phyloP scores from a whole-genome alignment of 2,113 vertebrate genomes.

The Hydropotes inermis region DNA sequence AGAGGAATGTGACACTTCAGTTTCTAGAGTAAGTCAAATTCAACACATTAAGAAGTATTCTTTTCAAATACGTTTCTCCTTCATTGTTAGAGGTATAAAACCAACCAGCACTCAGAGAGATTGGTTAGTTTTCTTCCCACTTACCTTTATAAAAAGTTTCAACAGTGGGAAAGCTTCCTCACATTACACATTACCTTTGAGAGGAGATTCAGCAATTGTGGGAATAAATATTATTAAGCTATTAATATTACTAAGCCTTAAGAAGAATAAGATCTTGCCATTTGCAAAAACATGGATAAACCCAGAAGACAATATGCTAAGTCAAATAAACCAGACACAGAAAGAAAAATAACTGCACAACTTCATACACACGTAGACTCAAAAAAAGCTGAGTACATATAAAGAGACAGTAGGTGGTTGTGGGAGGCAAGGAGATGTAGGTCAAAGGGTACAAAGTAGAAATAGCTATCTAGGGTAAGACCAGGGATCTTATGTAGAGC shows the following conservation, averaged over 20 bases:
- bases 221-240: neutral
- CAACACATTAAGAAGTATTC: neutral
- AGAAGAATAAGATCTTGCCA: neutral
- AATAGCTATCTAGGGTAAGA: neutral
- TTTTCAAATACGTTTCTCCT: neutral
- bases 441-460: neutral
- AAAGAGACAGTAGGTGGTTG: neutral
- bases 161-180: neutral
- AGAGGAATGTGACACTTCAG: neutral
- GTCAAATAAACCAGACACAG: neutral
- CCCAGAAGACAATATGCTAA: neutral
- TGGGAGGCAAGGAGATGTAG: neutral
- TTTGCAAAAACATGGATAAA: neutral
- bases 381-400: neutral
- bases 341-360: neutral
- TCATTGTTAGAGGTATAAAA: neutral
- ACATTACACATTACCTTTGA: neutral
- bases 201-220: neutral
- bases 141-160: neutral
- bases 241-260: neutral
- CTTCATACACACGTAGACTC: neutral
- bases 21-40: neutral
- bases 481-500: neutral
- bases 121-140: neutral
- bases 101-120: neutral